Percentiles rank a stretch among this genome's conserved stretches.
Conservation (phyloP, 2,113 vertebrate species). For the Brachirus orientalis region DNA sequence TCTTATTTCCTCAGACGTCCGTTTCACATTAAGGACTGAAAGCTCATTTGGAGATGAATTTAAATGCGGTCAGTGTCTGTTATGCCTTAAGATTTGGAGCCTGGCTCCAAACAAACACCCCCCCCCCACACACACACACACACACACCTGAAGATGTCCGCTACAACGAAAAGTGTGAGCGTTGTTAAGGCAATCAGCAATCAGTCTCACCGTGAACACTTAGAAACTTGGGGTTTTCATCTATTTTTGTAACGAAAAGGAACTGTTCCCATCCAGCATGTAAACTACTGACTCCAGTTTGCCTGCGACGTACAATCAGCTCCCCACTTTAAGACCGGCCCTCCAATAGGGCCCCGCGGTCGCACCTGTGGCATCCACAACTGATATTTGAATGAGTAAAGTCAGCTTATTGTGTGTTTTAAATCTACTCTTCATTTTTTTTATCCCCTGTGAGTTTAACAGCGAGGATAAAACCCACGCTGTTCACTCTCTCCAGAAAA, state of each 20-base stretch:
- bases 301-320: constrained; percentile 74
- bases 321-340: constrained; percentile 10
- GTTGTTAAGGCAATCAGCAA: constrained; percentile 36
- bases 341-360: constrained; percentile 14
- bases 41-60: constrained; percentile 17
- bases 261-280: constrained; percentile 35
- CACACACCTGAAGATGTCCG: constrained; percentile 50
- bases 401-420: neutral
- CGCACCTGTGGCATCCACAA: constrained; percentile 21
- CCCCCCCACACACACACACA: neutral
- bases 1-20: constrained; percentile 30
- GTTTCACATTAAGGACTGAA: constrained; percentile 21
- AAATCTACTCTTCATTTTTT: too few species aligned
- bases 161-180: constrained; percentile 21
- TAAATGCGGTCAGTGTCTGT: constrained; percentile 45
- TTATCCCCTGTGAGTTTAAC: too few species aligned
- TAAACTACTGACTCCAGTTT: constrained; percentile 41
- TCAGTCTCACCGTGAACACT: constrained; percentile 25
- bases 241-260: constrained; percentile 57
- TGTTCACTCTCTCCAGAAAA: neutral
- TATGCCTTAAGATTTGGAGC: constrained; percentile 70
- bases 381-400: neutral
- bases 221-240: constrained; percentile 32
- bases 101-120: constrained; percentile 1
- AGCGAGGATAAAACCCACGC: neutral